phyloP scores from a whole-genome alignment of 2,888 invertebrate species.

The Antitype chi region DNA sequence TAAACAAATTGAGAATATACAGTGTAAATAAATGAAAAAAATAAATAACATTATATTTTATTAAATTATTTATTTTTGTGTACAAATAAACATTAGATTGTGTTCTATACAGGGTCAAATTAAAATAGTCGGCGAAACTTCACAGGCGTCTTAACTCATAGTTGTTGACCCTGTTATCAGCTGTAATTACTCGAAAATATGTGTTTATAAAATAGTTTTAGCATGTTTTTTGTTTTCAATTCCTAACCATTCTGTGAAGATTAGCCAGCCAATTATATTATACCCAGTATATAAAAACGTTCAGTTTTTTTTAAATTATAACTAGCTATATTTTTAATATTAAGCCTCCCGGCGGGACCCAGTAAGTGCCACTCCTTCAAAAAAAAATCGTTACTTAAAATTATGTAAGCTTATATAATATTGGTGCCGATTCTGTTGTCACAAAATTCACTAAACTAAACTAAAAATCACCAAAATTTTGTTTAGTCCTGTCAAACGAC shows the following conservation, averaged over 20 bases:
- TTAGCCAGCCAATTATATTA: neutral
- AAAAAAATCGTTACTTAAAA: neutral
- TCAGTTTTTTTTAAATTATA: neutral
- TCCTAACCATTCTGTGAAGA: neutral
- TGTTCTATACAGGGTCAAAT: neutral
- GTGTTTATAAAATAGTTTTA: neutral
- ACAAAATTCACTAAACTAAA: no score
- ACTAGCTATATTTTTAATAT: neutral
- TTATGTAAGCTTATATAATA: neutral
- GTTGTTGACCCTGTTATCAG: no score
- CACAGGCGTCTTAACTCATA: no score
- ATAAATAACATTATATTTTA: no score
- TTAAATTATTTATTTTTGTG: neutral
- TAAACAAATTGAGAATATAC: neutral
- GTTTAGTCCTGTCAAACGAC: no score
- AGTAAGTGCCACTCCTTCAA: neutral
- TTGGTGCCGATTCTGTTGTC: no score
- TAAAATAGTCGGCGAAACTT: neutral
- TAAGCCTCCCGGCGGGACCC: fast-evolving
- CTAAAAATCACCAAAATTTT: no score
- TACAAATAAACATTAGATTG: neutral
- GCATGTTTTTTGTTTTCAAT: neutral
- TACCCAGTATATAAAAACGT: neutral
- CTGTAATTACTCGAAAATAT: no score
- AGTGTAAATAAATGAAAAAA: no score